Conservation (phyloP, 2,888 invertebrate species). For the Odontocolon sp. region DNA sequence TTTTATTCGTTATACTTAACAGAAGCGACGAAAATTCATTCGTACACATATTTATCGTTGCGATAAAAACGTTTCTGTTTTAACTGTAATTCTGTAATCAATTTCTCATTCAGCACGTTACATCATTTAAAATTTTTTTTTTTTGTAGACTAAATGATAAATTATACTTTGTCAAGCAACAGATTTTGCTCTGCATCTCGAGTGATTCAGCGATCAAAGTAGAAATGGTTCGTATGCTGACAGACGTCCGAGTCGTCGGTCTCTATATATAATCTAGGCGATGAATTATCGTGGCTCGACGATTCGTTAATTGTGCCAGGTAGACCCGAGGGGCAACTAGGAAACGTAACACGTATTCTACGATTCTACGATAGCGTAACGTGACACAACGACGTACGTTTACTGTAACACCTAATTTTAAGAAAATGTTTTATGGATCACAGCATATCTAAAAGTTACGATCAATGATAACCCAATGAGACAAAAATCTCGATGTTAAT, state of each 20-base stretch:
- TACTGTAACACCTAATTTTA: no score
- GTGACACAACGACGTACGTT: not conserved
- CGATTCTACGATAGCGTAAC: conserved; percentile 23
- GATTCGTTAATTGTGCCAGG: conserved; percentile 35
- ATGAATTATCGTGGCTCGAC: conserved; percentile 4
- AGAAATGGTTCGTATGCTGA: not conserved
- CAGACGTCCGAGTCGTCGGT: not conserved
- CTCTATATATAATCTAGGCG: not conserved
- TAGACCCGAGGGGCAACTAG: conserved; percentile 10
- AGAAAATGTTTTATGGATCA: not conserved
- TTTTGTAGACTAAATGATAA: no score
- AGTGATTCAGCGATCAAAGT: not conserved
- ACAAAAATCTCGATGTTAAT: no score
- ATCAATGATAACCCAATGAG: no score
- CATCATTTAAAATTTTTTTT: no score
- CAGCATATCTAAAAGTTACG: no score
- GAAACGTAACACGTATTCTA: conserved; percentile 7
- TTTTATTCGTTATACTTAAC: not conserved
- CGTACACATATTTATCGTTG: not conserved
- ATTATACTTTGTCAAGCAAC: no score
- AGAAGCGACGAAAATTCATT: not conserved
- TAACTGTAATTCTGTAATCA: no score
- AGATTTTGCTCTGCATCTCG: no score
- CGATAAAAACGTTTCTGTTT: no score
- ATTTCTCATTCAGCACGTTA: no score